phyloP scores from a whole-genome alignment of 2,888 invertebrate genomes.

The Elegia similella region DNA sequence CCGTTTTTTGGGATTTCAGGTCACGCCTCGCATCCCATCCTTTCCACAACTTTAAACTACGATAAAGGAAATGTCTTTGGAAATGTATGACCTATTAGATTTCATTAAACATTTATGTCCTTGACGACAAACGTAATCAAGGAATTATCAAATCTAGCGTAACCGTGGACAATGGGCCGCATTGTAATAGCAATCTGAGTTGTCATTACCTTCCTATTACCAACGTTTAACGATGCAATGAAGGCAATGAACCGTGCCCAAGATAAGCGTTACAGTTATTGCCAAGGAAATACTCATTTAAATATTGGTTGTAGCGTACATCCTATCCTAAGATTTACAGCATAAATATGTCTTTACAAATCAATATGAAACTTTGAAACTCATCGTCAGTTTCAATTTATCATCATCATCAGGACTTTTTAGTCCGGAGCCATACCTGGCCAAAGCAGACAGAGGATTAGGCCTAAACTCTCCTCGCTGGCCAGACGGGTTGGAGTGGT shows the following conservation, averaged over 20 bases:
- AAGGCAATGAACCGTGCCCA: constrained; percentile 55
- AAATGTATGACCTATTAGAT: neutral
- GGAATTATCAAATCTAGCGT: constrained; percentile 55
- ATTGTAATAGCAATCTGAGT: constrained; percentile 37
- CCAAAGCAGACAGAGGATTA: too few relatives aligned
- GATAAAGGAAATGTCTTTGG: too few relatives aligned
- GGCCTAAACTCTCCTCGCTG: too few relatives aligned
- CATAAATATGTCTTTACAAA: too few relatives aligned
- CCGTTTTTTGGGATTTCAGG: too few relatives aligned
- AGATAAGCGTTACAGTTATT: constrained; percentile 49
- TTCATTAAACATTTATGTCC: neutral
- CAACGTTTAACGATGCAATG: constrained; percentile 54
- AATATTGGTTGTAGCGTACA: neutral
- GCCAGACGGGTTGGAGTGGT: too few relatives aligned
- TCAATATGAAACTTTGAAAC: too few relatives aligned
- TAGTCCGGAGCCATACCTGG: too few relatives aligned
- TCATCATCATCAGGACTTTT: too few relatives aligned
- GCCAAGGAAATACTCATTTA: constrained; percentile 27
- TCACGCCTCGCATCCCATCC: too few relatives aligned
- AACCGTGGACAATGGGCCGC: constrained; percentile 51
- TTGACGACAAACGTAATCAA: constrained; percentile 31
- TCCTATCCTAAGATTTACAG: neutral
- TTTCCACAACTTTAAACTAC: too few relatives aligned
- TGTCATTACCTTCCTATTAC: constrained; percentile 51
- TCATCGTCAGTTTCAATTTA: too few relatives aligned